Evolutionary conservation across 1,140 invertebrate species (phyloP).

Genomic region (Bemisia tabaci): DNA sequence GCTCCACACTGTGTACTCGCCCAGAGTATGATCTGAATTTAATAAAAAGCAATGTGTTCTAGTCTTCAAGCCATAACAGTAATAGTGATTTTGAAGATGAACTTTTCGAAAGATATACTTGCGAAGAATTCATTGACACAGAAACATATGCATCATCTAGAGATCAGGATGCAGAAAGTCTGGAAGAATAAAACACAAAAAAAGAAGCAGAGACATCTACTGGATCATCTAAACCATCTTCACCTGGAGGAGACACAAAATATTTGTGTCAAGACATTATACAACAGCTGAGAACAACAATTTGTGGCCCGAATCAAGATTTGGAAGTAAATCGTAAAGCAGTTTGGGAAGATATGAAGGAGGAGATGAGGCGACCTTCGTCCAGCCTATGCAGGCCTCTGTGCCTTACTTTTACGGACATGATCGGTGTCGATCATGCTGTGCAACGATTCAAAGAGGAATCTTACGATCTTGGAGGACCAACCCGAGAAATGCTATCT

Average conservation of each 20-base stretch:
- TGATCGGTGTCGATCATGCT: neutral
- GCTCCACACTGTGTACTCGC: neutral
- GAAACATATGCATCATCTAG: neutral
- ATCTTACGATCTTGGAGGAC: neutral
- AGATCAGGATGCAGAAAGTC: neutral
- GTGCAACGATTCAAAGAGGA: neutral
- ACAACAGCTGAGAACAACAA: neutral
- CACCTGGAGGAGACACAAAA: neutral
- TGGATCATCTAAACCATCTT: neutral
- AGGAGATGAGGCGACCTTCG: neutral
- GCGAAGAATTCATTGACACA: neutral
- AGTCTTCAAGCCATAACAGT: no score
- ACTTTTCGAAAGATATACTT: neutral
- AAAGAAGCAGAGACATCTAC: no score
- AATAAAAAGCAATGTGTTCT: neutral
- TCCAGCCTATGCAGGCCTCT: neutral
- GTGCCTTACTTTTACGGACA: neutral
- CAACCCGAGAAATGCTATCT: neutral
- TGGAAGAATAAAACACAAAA: no score
- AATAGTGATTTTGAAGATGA: neutral
- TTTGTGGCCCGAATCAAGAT: neutral
- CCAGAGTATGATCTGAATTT: neutral
- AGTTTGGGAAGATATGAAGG: neutral
- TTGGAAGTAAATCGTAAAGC: neutral
- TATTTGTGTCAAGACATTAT: no score